phyloP scores from a whole-genome alignment of 2,113 vertebrate genomes.

The Spea multiplicata region DNA sequence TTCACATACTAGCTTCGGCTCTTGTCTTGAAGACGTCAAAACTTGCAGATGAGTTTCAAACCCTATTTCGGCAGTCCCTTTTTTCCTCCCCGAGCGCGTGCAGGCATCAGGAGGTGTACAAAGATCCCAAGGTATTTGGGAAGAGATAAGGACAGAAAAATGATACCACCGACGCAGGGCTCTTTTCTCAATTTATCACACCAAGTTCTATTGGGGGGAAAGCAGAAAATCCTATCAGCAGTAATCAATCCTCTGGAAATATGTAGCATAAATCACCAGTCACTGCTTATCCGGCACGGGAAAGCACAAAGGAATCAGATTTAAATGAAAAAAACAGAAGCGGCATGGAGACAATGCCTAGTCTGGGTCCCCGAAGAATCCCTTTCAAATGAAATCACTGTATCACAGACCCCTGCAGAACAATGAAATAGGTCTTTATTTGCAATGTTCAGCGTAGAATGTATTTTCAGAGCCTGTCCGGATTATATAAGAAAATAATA shows the following conservation, averaged over 20 bases:
- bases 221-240: slow-evolving; percentile 24
- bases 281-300: background rate
- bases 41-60: background rate
- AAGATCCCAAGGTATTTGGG: background rate
- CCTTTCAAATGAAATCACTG: background rate
- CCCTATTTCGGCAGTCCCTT: background rate
- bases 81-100: background rate
- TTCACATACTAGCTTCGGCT: no score
- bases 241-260: slow-evolving; percentile 31
- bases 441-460: background rate
- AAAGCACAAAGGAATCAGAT: slow-evolving; percentile 9
- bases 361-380: background rate
- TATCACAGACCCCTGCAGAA: background rate
- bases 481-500: no score
- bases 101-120: background rate
- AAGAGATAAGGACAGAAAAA: slow-evolving; percentile 20
- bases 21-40: background rate
- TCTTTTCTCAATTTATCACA: slow-evolving; percentile 5
- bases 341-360: background rate
- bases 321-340: background rate
- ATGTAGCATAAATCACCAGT: slow-evolving; percentile 17
- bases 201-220: slow-evolving; percentile 4
- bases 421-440: background rate
- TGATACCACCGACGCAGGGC: background rate
- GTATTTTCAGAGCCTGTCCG: background rate